Evolutionary conservation across 1,140 invertebrate genomes (phyloP).

Genomic region (Meloidogyne chitwoodi): DNA sequence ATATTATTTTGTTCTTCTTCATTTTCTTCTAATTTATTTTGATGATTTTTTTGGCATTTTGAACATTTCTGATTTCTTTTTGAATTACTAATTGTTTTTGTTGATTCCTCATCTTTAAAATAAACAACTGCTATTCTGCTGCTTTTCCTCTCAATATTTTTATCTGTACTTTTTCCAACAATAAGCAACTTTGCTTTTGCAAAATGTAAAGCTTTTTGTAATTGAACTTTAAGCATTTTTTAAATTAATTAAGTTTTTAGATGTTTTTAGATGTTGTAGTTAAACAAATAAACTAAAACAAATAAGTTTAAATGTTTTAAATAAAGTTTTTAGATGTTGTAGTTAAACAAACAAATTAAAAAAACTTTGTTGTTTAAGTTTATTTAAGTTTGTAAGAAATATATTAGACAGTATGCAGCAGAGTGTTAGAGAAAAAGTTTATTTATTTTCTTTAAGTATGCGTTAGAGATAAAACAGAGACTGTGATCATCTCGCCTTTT

Average conservation of each 20-base stretch:
- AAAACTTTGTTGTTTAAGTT: too few species aligned
- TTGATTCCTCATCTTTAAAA: background rate
- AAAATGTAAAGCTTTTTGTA: background rate
- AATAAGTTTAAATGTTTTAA: too few species aligned
- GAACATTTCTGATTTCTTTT: background rate
- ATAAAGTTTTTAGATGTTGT: too few species aligned
- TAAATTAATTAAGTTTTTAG: too few species aligned
- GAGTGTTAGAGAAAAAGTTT: too few species aligned
- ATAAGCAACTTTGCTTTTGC: background rate
- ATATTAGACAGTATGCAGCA: too few species aligned
- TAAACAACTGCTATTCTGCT: background rate
- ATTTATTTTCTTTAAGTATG: background rate
- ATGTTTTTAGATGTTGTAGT: too few species aligned
- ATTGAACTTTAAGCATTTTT: background rate
- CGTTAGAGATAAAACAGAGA: background rate
- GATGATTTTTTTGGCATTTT: background rate
- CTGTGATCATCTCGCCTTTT: background rate
- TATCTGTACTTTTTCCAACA: background rate
- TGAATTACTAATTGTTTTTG: background rate
- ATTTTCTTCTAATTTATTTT: background rate
- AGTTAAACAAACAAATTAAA: too few species aligned
- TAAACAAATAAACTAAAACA: too few species aligned
- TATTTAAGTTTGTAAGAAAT: too few species aligned
- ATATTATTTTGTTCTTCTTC: background rate
- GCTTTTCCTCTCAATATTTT: background rate